Evolutionary conservation across 2,113 vertebrate genomes (phyloP).

Genomic region (Microtus montanus): DNA sequence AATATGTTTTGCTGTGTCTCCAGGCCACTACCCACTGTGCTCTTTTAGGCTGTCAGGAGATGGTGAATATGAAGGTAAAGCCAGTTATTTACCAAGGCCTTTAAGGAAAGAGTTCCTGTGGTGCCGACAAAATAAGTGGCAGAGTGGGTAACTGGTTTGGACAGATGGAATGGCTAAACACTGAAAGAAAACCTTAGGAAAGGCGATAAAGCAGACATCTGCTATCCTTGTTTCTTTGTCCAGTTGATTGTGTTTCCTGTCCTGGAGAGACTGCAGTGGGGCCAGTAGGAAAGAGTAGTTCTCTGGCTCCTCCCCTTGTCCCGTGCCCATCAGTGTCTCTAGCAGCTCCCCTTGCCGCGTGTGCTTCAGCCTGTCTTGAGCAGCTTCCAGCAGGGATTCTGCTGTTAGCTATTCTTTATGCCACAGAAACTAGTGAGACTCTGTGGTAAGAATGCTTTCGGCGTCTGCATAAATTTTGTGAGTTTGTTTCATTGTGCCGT

Average conservation of each 20-base stretch:
- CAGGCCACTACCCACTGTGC: neutral
- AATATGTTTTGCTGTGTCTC: neutral
- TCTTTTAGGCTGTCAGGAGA: neutral
- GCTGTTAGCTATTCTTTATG: neutral
- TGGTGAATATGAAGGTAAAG: neutral
- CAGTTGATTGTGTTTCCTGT: neutral
- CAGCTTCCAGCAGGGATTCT: neutral
- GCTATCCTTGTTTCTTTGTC: neutral
- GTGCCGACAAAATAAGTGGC: neutral
- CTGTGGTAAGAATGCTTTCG: neutral
- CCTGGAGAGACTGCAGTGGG: neutral
- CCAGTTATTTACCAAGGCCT: neutral
- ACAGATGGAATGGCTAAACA: neutral
- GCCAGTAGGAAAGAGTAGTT: neutral
- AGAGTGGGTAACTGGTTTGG: neutral
- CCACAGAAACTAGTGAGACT: neutral
- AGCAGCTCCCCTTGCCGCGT: neutral
- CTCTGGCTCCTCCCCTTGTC: neutral
- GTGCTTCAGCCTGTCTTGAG: neutral
- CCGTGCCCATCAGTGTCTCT: neutral
- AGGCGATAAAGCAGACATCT: neutral
- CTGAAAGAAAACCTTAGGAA: neutral
- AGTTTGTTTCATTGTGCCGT: neutral
- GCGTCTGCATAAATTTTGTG: neutral
- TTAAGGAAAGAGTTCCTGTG: conserved; percentile 5